Evolutionary conservation across 2,113 vertebrate species (phyloP), one percentile per base, ranked within the genome.

Genomic region (Sceloporus tristichus): DNA sequence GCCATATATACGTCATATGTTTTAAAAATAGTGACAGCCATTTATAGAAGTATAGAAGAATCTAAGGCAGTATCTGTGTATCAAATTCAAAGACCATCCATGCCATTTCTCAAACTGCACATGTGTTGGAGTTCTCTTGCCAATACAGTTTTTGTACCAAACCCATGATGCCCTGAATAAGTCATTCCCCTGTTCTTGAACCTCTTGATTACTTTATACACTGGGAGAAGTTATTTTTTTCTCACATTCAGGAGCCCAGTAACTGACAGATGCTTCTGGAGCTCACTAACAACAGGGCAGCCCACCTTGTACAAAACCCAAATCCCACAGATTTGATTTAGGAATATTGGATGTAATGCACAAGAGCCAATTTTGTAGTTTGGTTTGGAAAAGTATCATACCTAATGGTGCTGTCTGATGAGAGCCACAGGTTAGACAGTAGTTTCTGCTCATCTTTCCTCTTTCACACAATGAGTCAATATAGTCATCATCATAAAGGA

Each of bases 401-500:
- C 98, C 97, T 93, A 99, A 95, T 53, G 97, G 95, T 29, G 97
- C 97, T 1, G 97, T 98, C 92, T 93, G 97, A 89, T 94, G 93
- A 73, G 98, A 98, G 73, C 98, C 98, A 93, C 98, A 99, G 16
- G 68, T 91, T 21, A 96, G 94, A 88, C 98, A 99, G 94, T 98
- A 99, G 87, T 96, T 97, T 82, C 98, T 97, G 94, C 97, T 99
- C 97, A 99, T 97, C 93, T 97, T 96, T 76, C 98, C 98, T 77
- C 97, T 96, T 81, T 98, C 97, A 96, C 98, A 98, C 90, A 98
- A 97, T 90, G 95, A 91, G 94, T 99, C 98, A 96, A 99, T 96
- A 89, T 96, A 94, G 56, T 98, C 98, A 86, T 99, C 98, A 89
- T 98, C 97, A 92, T 98, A 99, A 94, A 99, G 97, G 96, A 99